phyloP scores from a whole-genome alignment of 2,888 invertebrate genomes.

The Sarcophaga variegata region DNA sequence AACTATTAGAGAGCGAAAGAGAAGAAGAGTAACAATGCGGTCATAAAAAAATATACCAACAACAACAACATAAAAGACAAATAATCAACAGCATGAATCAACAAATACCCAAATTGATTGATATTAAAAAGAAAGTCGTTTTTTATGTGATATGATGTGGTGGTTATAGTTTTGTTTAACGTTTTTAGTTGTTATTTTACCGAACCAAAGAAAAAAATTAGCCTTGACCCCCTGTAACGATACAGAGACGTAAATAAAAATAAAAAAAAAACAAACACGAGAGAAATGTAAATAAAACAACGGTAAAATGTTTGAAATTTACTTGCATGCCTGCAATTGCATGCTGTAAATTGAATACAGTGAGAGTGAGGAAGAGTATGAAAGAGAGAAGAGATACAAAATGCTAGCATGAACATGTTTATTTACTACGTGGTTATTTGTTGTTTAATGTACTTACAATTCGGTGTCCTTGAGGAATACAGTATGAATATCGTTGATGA shows the following conservation, averaged over 20 bases:
- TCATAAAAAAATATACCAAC: too few species aligned
- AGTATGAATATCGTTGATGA: conserved; percentile 89
- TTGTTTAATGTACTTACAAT: conserved; percentile 85
- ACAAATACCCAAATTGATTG: background rate
- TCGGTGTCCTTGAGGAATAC: conserved; percentile 88
- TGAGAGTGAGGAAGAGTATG: background rate
- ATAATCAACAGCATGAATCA: background rate
- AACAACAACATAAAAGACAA: background rate
- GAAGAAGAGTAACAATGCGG: too few species aligned
- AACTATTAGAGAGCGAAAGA: too few species aligned
- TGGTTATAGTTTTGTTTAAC: too few species aligned
- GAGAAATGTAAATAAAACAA: conserved; percentile 7
- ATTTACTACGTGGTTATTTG: background rate
- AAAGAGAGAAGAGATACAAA: background rate
- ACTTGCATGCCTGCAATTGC: too few species aligned
- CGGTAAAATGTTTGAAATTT: background rate
- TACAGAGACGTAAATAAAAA: background rate
- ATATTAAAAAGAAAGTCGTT: too few species aligned
- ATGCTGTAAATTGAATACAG: background rate
- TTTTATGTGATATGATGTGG: too few species aligned
- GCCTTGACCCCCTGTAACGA: conserved; percentile 54
- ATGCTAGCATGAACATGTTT: background rate
- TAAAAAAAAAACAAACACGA: background rate
- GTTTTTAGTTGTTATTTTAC: too few species aligned
- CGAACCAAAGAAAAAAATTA: conserved; percentile 17